These are phyloP conservation scores for Echinarachnius parma DNA, from an alignment of 53 echinoderm and acorn worm genomes.

Conservation along the genomic window DNA sequence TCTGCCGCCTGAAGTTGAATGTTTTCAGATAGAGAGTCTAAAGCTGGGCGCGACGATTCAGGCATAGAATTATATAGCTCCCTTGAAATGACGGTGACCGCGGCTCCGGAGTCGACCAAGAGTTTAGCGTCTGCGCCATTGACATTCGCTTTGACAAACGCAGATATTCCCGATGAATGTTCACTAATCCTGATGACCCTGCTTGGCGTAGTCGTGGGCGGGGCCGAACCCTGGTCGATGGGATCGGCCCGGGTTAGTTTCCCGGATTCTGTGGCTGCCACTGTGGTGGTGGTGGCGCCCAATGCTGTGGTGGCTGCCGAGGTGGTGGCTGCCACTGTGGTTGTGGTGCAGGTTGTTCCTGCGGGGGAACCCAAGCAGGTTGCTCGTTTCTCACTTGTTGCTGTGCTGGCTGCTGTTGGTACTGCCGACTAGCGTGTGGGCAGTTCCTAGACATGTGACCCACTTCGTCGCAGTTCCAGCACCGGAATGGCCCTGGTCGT, in stretches of 20 bases:
- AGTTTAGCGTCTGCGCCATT: too few species aligned
- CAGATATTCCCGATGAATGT: not conserved
- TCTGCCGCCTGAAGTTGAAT: conserved; percentile 21
- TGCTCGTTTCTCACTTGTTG: too few species aligned
- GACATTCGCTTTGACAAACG: not conserved
- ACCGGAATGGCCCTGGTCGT: too few species aligned
- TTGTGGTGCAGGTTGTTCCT: too few species aligned
- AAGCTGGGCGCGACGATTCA: conserved; percentile 9
- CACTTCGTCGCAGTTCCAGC: not conserved
- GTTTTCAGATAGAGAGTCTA: conserved; percentile 1
- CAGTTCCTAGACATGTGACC: too few species aligned
- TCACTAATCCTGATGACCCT: conserved; percentile 8
- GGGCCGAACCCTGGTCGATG: conserved; percentile 29
- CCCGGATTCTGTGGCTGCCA: conserved; percentile 1
- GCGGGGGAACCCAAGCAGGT: too few species aligned
- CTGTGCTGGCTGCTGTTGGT: too few species aligned
- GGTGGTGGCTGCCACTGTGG: not conserved
- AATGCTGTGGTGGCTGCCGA: not conserved
- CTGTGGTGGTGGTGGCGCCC: not conserved
- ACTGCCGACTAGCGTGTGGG: too few species aligned
- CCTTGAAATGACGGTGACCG: conserved; percentile 21
- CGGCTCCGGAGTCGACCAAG: conserved; percentile 36
- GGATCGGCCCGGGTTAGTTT: conserved; percentile 28
- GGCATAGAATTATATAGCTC: conserved; percentile 6
- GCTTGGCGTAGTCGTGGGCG: not conserved